phyloP scores from a whole-genome alignment of 2,888 invertebrate species.

The Sarcophaga subvicina region DNA sequence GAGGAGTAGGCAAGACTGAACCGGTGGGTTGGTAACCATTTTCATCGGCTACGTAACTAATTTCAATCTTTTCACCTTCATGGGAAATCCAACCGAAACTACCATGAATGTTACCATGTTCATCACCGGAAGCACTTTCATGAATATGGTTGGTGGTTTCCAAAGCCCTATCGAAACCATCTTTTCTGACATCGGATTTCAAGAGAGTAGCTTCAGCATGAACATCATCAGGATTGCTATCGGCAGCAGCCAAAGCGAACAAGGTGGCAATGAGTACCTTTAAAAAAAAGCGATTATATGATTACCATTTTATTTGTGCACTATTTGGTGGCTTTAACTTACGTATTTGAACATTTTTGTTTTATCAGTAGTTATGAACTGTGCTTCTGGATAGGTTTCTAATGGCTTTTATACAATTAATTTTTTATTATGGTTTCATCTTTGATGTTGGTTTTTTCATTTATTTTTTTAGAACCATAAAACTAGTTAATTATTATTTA shows the following conservation, averaged over 20 bases:
- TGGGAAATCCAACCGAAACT: constrained; percentile 75
- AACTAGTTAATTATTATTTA: constrained; percentile 4
- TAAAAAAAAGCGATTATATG: neutral
- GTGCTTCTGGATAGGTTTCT: neutral
- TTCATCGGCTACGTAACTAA: constrained; percentile 77
- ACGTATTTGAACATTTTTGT: constrained; percentile 65
- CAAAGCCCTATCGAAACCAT: constrained; percentile 75
- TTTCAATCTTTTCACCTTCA: constrained; percentile 74
- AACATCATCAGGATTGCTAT: constrained; percentile 58
- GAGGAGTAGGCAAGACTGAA: constrained; percentile 70
- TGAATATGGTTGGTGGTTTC: constrained; percentile 75
- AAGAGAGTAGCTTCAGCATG: constrained; percentile 63
- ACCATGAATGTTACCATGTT: constrained; percentile 76
- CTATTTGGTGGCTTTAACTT: constrained; percentile 36
- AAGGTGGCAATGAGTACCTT: constrained; percentile 69
- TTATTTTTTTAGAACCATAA: neutral
- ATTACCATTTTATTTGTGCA: neutral
- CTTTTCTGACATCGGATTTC: constrained; percentile 72
- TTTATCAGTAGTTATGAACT: constrained; percentile 44
- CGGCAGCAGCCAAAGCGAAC: constrained; percentile 69
- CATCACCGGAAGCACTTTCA: constrained; percentile 74
- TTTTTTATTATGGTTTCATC: neutral
- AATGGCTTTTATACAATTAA: constrained; percentile 41
- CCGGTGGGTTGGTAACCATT: constrained; percentile 75
- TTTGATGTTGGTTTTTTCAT: neutral